Evolutionary conservation across 1,140 invertebrate genomes (phyloP), one percentile per base, ranked within the genome.

Genomic region (Tribolium castaneum): DNA sequence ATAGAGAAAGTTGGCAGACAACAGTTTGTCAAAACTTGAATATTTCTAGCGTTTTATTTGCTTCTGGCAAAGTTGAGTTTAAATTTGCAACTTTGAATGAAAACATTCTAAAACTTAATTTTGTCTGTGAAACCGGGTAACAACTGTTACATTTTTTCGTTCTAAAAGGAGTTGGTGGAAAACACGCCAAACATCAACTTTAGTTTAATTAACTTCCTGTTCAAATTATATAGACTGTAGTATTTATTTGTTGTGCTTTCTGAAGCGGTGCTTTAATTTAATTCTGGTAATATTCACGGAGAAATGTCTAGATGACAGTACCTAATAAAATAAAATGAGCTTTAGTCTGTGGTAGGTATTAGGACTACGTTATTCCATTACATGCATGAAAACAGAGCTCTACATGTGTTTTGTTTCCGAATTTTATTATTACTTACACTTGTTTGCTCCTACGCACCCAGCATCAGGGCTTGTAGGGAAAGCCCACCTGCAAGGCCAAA

Each of bases 341-440:
- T 66, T 25, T 13, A 30, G 59, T 25, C 59, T 66, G 59, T 30
- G 59, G 59, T 66, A 66, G 59, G 59, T 66, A 66, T 66, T 66
- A 66, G 10, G 54, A 22, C 59, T 34, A 35, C 30, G 59, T 66
- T 66, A 35, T 66, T 66, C 59, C 59, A 66, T 66, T 66, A 66
- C 59, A 66, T 66, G 59, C 59, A 66, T 66, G 59, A 66, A 66
- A 66, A 66, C 59, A 66, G 59, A 66, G 59, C 30, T 66, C 30
- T 66, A 66, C 59, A 66, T 66, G 59, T 66, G 59, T 66, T 66
- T 66, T 66, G 59, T 66, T 66, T 66, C 59, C 59, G 59, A 66
- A 66, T 66, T 66, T 66, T 66, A 66, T 66, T 66, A 66, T 66
- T 66, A 66, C 59, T 66, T 66, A 66, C 59, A 66, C 22, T 66